Conservation (phyloP, 2,888 invertebrate species). For the Heliconius hortense region DNA sequence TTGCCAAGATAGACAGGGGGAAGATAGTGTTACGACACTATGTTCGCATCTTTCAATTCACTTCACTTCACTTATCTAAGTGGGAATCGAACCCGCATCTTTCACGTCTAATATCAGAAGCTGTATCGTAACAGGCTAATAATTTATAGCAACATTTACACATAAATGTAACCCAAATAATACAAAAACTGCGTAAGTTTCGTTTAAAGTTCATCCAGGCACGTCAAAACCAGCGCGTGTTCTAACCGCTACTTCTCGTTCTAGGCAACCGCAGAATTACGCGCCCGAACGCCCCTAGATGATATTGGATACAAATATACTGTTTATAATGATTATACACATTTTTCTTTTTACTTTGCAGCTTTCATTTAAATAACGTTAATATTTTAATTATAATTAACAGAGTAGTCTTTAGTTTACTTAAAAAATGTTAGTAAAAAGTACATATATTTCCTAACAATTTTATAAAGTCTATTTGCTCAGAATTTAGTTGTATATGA, state of each 20-base stretch:
- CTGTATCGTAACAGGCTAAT: too few species aligned
- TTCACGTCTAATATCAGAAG: too few species aligned
- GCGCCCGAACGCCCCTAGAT: slow-evolving; percentile 73
- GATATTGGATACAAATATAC: slow-evolving; percentile 22
- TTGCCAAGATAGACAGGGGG: too few species aligned
- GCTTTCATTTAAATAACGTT: neutral
- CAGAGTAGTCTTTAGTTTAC: too few species aligned
- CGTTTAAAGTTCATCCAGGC: slow-evolving; percentile 45
- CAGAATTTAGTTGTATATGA: neutral
- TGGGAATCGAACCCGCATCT: neutral
- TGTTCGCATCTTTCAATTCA: neutral
- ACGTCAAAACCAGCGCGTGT: slow-evolving; percentile 61
- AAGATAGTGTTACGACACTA: neutral
- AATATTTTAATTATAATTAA: too few species aligned
- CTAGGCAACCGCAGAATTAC: slow-evolving; percentile 75
- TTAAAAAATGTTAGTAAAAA: too few species aligned
- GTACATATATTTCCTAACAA: too few species aligned
- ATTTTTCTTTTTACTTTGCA: neutral
- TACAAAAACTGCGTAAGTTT: slow-evolving; percentile 29
- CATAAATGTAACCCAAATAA: too few species aligned
- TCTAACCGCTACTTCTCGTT: slow-evolving; percentile 58
- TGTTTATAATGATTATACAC: neutral
- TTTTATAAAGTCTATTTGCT: too few species aligned
- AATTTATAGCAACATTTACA: too few species aligned
- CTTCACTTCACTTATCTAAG: neutral